Percentiles rank a stretch among this genome's conserved stretches.
phyloP scores from a whole-genome alignment of 2,888 invertebrate genomes.

The Nasonovia ribisnigri region DNA sequence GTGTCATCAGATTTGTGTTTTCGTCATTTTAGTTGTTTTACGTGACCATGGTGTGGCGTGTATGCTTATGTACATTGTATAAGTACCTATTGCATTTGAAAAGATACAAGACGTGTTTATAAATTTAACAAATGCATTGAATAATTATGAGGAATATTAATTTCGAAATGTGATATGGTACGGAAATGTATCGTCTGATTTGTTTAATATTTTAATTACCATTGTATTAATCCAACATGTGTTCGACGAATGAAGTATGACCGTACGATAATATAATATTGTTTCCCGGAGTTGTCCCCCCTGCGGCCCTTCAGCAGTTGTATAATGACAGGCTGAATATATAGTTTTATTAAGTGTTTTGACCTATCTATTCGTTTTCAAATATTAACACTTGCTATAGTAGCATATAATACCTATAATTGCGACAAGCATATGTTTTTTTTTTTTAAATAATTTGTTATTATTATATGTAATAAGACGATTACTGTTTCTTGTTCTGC shows the following conservation, averaged over 20 bases:
- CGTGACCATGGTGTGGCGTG: not conserved
- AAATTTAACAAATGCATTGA: not conserved
- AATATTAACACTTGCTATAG: not conserved
- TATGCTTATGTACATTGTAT: not conserved
- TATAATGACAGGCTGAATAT: not conserved
- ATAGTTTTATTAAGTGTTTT: slow-evolving; percentile 4
- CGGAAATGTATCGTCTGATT: not conserved
- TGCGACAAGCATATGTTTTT: not conserved
- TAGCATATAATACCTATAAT: not conserved
- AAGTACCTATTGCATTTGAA: not conserved
- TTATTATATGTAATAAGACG: not conserved
- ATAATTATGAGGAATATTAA: not conserved
- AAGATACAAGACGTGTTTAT: not conserved
- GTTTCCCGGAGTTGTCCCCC: not conserved
- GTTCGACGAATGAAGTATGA: not conserved
- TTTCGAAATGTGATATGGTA: not conserved
- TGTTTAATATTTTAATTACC: not conserved
- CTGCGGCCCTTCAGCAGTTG: not conserved
- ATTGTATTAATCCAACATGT: slow-evolving; percentile 9
- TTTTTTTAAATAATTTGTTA: not conserved
- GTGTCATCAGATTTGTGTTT: not conserved
- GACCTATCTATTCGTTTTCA: not conserved
- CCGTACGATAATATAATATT: not conserved
- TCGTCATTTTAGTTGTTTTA: not conserved
- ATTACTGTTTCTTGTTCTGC: not conserved